These are phyloP conservation scores for Anguilla pacifica DNA, from an alignment of 2,797 vertebrate species.

Conservation along the genomic window DNA sequence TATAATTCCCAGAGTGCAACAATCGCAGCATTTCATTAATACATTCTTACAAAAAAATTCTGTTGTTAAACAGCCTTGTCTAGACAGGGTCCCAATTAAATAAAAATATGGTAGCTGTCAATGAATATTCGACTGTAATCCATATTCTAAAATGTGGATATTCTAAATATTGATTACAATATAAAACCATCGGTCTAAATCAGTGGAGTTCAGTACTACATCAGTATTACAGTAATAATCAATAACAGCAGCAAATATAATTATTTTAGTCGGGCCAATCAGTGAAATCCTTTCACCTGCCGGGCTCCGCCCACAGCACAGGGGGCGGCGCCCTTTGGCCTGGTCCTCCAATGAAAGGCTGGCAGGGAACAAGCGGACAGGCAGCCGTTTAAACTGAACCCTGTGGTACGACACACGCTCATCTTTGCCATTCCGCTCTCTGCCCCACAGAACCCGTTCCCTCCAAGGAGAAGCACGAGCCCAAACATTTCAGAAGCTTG, in stretches of 20 bases:
- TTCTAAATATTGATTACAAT: conserved; percentile 5
- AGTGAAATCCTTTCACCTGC: background rate
- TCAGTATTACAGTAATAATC: background rate
- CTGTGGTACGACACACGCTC: background rate
- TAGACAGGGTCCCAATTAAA: background rate
- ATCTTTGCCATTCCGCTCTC: background rate
- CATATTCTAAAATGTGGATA: conserved; percentile 1
- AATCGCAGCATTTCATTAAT: background rate
- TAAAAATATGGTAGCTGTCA: background rate
- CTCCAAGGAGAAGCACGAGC: background rate
- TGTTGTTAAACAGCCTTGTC: background rate
- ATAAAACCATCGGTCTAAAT: conserved; percentile 7
- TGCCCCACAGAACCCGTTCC: background rate
- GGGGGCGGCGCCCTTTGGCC: background rate
- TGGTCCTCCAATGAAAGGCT: background rate
- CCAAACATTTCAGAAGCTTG: background rate
- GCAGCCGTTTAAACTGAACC: background rate
- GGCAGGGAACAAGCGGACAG: background rate
- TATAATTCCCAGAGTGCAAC: background rate
- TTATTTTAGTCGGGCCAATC: background rate
- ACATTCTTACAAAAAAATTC: background rate
- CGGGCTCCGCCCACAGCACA: background rate
- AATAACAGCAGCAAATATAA: background rate
- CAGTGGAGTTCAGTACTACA: background rate
- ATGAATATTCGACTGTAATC: background rate